phyloP scores from a whole-genome alignment of 2,797 vertebrate species.

The Buphagus erythrorhynchus region DNA sequence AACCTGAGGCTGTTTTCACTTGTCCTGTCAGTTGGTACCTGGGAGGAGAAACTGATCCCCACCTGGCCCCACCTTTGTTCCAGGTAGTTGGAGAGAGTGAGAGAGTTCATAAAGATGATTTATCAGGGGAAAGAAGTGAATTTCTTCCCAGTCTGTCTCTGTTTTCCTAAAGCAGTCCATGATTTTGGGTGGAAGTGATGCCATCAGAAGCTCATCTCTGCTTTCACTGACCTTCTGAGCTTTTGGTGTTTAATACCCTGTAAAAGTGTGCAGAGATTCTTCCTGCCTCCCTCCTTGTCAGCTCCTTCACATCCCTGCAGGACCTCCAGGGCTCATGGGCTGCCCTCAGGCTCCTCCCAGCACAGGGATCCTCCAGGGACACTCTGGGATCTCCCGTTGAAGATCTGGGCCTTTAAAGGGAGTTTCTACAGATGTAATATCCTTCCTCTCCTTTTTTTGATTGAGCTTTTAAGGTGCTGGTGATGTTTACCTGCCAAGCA shows the following conservation, averaged over 20 bases:
- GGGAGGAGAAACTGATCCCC: background rate
- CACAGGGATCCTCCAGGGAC: background rate
- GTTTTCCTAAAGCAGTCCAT: background rate
- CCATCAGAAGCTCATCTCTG: background rate
- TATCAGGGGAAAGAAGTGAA: rapidly evolving
- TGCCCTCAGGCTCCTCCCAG: background rate
- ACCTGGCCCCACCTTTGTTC: background rate
- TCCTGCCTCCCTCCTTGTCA: background rate
- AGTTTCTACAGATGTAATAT: background rate
- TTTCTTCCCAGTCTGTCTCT: background rate
- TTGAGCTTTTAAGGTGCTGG: background rate
- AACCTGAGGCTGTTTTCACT: background rate
- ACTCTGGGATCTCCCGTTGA: background rate
- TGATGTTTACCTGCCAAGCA: background rate
- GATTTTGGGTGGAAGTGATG: background rate
- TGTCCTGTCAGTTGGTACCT: background rate
- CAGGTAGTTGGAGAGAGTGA: background rate
- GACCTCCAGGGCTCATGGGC: background rate
- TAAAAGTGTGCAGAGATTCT: background rate
- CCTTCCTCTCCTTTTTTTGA: background rate
- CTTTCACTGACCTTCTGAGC: background rate
- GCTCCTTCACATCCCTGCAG: background rate
- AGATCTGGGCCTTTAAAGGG: background rate
- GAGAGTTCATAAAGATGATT: background rate
- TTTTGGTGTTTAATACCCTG: background rate